Base-by-base conservation (phyloP, 1,140 invertebrate genomes). In the Ips nitidus region DNA sequence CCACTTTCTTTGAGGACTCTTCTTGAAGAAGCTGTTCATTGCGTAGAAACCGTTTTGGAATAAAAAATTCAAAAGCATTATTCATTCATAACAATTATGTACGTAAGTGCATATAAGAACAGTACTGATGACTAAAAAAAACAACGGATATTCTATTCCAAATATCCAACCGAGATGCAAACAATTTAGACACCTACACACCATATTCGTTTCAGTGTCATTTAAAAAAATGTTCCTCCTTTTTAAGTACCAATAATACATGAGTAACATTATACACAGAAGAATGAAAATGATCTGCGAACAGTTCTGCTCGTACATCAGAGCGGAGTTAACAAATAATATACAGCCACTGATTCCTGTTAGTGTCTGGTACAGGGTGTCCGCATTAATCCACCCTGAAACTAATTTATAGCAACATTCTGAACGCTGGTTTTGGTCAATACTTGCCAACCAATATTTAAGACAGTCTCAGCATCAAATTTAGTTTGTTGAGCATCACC, bases 211-310 rank as follows among this genome's bases (percentile, higher is more conserved):
- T 40, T 8, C 50, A 64, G n/a, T 64, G 45, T 22, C 61, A 40
- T 53, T 6, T 64, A 53, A 64, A 52, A 39, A 64, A 52, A 40
- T 64, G 22, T 38, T 47, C 53, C 38, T 41, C 22, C 50, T 67
- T 53, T 56, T 62, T 69, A 71, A 71, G 58, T 55, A 65, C 58
- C 66, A 60, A 71, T 69, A 69, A 71, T 63, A 67, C 52, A 52
- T 53, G 56, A 42, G 66, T 67, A 67, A 67, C 66, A 55, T 22
- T 52, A 67, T 61, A 67, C 66, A 67, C 42, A 67, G 66, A 59
- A 67, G 66, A 67, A 67, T 53, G 66, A 59, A 67, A 67, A 67
- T 67, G 66, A 67, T 67, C 66, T 65, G 63, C 63, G 37, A 42
- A 65, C 40, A 45, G 52, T 65, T 65, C 38, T 55, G 63, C 52